A percentile compares a stretch with the other conserved stretches of the same genome.
phyloP scores from a whole-genome alignment of 1,140 invertebrate species.

The Pantala flavescens region DNA sequence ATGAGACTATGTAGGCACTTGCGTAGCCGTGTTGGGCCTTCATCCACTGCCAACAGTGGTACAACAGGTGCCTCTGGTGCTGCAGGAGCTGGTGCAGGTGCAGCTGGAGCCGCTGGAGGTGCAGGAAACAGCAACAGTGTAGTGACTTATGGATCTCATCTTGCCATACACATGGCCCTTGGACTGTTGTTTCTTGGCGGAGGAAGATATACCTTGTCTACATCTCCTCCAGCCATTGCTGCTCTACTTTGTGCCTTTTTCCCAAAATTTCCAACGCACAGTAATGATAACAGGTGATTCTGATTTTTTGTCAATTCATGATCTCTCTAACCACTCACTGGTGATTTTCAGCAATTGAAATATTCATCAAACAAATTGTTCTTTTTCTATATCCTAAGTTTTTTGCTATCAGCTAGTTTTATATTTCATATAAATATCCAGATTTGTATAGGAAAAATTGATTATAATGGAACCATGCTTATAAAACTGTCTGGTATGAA shows the following conservation, averaged over 20 bases:
- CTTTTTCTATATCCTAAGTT: too few relatives aligned
- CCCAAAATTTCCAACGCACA: slow-evolving; percentile 93
- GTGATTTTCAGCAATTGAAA: too few relatives aligned
- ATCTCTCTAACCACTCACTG: too few relatives aligned
- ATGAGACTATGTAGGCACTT: slow-evolving; percentile 76
- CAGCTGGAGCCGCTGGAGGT: not conserved
- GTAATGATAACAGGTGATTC: slow-evolving; percentile 79
- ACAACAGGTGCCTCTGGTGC: not conserved
- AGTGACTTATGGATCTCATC: slow-evolving; percentile 82
- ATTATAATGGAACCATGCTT: too few relatives aligned
- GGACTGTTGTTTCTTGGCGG: slow-evolving; percentile 91
- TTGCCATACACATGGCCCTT: slow-evolving; percentile 88
- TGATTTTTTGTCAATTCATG: not conserved
- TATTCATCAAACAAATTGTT: too few relatives aligned
- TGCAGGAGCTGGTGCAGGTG: not conserved
- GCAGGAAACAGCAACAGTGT: slow-evolving; percentile 38
- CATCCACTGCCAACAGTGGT: slow-evolving; percentile 21
- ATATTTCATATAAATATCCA: too few relatives aligned
- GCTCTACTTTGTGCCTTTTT: slow-evolving; percentile 86
- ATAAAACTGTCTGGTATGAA: too few relatives aligned
- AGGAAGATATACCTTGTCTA: slow-evolving; percentile 76
- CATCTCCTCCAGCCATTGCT: slow-evolving; percentile 71
- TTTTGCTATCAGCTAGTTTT: too few relatives aligned
- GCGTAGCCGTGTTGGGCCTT: slow-evolving; percentile 55
- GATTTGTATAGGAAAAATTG: too few relatives aligned